Base-by-base conservation (phyloP, 2,113 vertebrate species). In the Hippopotamus amphibius region DNA sequence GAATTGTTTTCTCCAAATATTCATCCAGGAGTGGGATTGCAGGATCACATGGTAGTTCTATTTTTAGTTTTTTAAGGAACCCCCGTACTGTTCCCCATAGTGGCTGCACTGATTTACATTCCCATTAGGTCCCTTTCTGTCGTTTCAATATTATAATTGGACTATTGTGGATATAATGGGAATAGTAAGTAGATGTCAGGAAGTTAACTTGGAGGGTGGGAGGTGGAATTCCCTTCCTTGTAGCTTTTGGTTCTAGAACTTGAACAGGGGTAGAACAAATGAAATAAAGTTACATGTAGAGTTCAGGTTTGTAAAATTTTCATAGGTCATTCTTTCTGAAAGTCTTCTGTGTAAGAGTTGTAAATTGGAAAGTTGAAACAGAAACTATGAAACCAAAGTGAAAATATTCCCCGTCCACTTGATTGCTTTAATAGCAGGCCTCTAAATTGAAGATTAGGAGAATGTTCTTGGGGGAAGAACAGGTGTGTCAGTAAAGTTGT, bases 281-380 rank as follows among this genome's bases (percentile, higher is more conserved):
- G n/a, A 50, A 86, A 80, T 93, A 28, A 93, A 95, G 50, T 65
- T 82, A 84, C 2, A 7, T 12, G 16, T 28, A 92, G 48, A 71
- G 2, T 92, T 97, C 65, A 77, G 33, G 22, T 96, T 69, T 90
- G 41, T 85, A 88, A 53, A 76, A n/a, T 10, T 80, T 86, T 88
- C 63, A 12, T 3, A 8, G 11, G 10, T 85, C 14, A 16, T 95
- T 95, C 37, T 84, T 33, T 43, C 21, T 33, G 22, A 91, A 66
- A 68, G 33, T 24, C 66, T 93, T 95, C 80, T 65, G n/a, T 5
- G 3, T 90, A 81, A 68, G 9, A 26, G 14, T 65, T 95, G n/a
- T n/a, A 65, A 53, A 50, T 76, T 61, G 72, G 65, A 84, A 96
- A 97, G 77, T 57, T 22, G 50, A 96, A 85, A 83, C 7, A 65